Evolutionary conservation across 2,888 invertebrate species (phyloP).

Genomic region (Brachynemurus nebulosus): DNA sequence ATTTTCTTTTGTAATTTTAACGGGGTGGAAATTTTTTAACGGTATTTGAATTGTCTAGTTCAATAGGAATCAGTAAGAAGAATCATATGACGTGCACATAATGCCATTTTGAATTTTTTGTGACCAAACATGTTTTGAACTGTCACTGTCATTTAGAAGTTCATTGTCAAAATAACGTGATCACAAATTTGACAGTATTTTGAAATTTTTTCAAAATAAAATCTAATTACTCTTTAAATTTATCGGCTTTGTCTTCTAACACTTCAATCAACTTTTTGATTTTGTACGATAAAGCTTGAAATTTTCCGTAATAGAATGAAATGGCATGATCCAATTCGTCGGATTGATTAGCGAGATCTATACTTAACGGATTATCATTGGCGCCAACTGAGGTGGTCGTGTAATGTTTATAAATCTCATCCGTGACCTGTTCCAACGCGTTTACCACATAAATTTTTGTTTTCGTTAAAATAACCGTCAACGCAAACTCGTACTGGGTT

Average conservation of each 20-base stretch:
- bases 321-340: conserved; percentile 55
- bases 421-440: conserved; percentile 64
- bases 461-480: conserved; percentile 63
- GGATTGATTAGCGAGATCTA: no score
- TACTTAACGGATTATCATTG: conserved; percentile 13
- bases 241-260: conserved; percentile 62
- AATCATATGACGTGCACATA: neutral
- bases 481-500: conserved; percentile 72
- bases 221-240: conserved; percentile 61
- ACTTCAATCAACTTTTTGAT: conserved; percentile 68
- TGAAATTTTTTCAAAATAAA: no score
- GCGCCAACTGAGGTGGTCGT: conserved; percentile 22
- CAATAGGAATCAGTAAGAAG: no score
- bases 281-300: conserved; percentile 81
- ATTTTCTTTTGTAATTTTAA: no score
- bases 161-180: no score
- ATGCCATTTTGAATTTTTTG: neutral
- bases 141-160: neutral
- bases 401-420: conserved; percentile 44
- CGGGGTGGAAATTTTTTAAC: no score
- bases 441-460: conserved; percentile 67
- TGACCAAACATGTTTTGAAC: neutral
- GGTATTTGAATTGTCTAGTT: no score
- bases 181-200: no score
- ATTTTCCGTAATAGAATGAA: conserved; percentile 87